Evolutionary conservation across 2,888 invertebrate genomes (phyloP), one percentile per base, ranked within the genome.

Genomic region (Aproaerema taeniolella): DNA sequence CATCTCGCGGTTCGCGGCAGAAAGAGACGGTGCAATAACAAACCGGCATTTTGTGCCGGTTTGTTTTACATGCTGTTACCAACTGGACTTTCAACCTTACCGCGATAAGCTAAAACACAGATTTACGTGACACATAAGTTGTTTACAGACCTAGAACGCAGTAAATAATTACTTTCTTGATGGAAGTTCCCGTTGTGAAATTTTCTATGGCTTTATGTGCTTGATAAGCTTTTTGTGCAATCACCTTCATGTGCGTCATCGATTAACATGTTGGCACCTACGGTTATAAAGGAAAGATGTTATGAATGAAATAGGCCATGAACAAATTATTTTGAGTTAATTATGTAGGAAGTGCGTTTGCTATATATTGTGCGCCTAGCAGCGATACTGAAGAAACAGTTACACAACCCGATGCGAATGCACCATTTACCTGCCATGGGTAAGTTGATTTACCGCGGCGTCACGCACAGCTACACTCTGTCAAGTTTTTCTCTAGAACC

Each of bases 11-110:
- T 76, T 73, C 66, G 71, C 72, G 66, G 58, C 64, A 65, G 83
- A 82, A 62, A 67, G 85, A 79, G 86, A 82, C 62, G 62, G 77
- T 74, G 73, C 71, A 79, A 85, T 67, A 86, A 85, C 85, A 85
- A 85, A 86, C 83, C 81, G 79, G 82, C 81, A 75, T 76, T 75
- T 72, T 69, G 60, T 70, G 70, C 75, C 73, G 73, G 72, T 61
- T 66, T 53, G 57, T 66, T 67, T 67, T 67, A 60, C 61, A 55
- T 53, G 41, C 45, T 40, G 32, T 45, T 50, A 25, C 17, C 12
- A 29, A 49, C 47, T 49, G 55, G 46, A 79, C 55, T 57, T 46
- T 70, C 49, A 58, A 62, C 74, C 67, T 61, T 79, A 64, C 43
- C 12, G 13, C 47, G 12, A 37, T 26, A 31, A 5, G 7, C 14